Conservation (phyloP, 2,797 vertebrate genomes). For the Argyrosomus regius region DNA sequence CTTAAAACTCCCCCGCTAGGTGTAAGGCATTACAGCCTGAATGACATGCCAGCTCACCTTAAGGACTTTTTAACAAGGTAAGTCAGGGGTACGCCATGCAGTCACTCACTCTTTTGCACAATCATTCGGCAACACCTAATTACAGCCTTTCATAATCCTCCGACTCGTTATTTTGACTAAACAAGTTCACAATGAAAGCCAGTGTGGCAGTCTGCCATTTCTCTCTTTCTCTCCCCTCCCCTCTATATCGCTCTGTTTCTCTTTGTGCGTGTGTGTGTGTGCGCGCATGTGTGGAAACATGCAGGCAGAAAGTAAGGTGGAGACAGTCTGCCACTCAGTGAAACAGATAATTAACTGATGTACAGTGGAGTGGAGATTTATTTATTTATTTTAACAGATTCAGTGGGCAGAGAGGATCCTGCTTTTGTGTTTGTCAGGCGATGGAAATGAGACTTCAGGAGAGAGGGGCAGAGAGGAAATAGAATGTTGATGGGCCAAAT, state of each 20-base stretch:
- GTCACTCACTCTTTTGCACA: conserved; percentile 65
- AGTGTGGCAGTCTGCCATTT: conserved; percentile 74
- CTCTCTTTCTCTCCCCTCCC: conserved; percentile 8
- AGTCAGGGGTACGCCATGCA: conserved; percentile 64
- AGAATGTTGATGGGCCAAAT: conserved; percentile 79
- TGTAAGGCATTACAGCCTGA: conserved; percentile 76
- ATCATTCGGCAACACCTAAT: conserved; percentile 79
- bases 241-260: conserved; percentile 22
- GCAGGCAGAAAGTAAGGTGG: conserved; percentile 61
- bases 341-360: conserved; percentile 83
- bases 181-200: conserved; percentile 78
- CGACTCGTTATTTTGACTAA: conserved; percentile 82
- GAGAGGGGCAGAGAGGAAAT: conserved; percentile 65
- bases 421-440: conserved; percentile 75
- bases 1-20: conserved; percentile 81
- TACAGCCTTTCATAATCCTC: conserved; percentile 83
- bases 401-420: conserved; percentile 58
- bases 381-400: conserved; percentile 74
- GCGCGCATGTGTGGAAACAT: conserved; percentile 30
- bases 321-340: conserved; percentile 78
- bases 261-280: conserved; percentile 10
- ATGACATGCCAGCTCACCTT: conserved; percentile 84
- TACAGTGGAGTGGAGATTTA: conserved; percentile 62
- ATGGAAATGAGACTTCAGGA: conserved; percentile 81
- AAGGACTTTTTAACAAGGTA: conserved; percentile 81